Evolutionary conservation across 2,888 invertebrate species (phyloP), one percentile per base, ranked within the genome.

Genomic region (Pseudanteris insignis): DNA sequence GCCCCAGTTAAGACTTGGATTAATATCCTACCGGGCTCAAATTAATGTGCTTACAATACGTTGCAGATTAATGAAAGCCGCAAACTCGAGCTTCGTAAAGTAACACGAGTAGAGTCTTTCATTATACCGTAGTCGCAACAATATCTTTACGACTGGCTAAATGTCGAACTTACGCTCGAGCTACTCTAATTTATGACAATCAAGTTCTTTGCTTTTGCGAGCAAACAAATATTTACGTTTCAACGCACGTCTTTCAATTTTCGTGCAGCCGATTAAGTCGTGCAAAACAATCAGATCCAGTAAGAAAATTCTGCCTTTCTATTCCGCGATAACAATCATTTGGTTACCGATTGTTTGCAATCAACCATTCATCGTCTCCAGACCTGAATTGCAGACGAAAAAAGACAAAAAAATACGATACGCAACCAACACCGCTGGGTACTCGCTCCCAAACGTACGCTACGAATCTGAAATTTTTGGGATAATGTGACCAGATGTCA

Each of bases 11-110:
- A 48, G 50, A 58, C 50, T 44, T 10, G 44, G 38, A 58, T 58
- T 58, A 58, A 58, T 58, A 48, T 44, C 43, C 50, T 50, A 50
- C 44, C 57, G 41, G 18, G 46, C 2, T 38, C 32, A 44, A 46
- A 50, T 51, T 51, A 58, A 58, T 51, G 44, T 26, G 44, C 57
- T 44, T 37, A 44, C 48, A 50, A 58, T 58, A 44, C 38, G 51
- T 15, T 18, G 51, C 34, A 43, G 58, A 58, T 58, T 46, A 58
- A 58, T 58, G 50, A 58, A 58, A 58, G 46, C 50, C 58, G 24
- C 58, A 46, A 46, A 58, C 43, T 58, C 44, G 9, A 33, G 50
- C 46, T 46, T 24, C 34, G 58, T 51, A 46, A 51, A 51, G 50
- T 37, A 47, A 36, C 55, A 40, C 48, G 40, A 37, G 47, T 57